Percentiles rank a stretch among this genome's conserved stretches.
Evolutionary conservation across 2,888 invertebrate genomes (phyloP).

Genomic region (Limnephilus rhombicus): DNA sequence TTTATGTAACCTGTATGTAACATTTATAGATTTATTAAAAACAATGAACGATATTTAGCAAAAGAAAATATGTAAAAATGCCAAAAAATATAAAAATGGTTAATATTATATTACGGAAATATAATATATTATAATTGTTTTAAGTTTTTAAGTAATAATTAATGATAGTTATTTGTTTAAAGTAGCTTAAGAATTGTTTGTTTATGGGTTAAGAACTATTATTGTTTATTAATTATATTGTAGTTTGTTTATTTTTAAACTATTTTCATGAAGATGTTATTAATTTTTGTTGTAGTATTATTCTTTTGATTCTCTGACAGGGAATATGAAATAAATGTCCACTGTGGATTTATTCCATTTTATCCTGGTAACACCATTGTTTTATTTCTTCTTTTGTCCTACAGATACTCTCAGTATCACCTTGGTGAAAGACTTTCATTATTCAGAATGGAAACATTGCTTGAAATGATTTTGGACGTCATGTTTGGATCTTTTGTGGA

Average conservation of each 20-base stretch:
- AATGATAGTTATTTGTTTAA: constrained; percentile 4
- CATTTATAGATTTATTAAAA: constrained; percentile 35
- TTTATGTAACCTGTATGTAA: constrained; percentile 26
- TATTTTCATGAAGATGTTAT: constrained; percentile 13
- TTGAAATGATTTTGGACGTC: too few species aligned
- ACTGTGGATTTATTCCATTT: not conserved
- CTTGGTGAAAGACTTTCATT: too few species aligned
- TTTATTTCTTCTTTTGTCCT: not conserved
- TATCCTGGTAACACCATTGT: not conserved
- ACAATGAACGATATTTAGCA: constrained; percentile 28
- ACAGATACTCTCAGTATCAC: too few species aligned
- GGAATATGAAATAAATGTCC: not conserved
- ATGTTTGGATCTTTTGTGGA: too few species aligned
- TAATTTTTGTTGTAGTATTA: not conserved
- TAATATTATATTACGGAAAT: constrained; percentile 41
- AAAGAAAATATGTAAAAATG: constrained; percentile 48
- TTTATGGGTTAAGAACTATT: constrained; percentile 14
- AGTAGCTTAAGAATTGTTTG: constrained; percentile 16
- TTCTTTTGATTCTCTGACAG: not conserved
- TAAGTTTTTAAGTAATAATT: not conserved
- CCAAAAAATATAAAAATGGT: constrained; percentile 51
- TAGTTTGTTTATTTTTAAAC: constrained; percentile 3
- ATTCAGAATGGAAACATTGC: too few species aligned
- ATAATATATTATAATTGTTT: constrained; percentile 44
- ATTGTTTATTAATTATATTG: constrained; percentile 4